Percentiles rank a stretch among this genome's conserved stretches.
Evolutionary conservation across 2,797 vertebrate genomes (phyloP).

Genomic region (Lagocephalus sceleratus): DNA sequence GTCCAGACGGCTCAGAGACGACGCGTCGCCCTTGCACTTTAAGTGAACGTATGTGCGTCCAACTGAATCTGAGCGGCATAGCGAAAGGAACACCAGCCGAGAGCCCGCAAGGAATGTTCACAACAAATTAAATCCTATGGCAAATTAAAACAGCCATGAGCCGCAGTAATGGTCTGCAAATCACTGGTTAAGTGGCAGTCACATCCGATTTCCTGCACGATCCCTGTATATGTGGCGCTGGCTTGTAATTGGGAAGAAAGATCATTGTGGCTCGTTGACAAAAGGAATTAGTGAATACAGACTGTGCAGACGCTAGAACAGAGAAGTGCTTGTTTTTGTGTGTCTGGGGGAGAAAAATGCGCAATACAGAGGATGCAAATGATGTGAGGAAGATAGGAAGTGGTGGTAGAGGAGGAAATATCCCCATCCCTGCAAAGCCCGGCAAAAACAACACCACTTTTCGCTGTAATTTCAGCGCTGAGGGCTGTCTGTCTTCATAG

Average conservation of each 20-base stretch:
- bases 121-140: slow-evolving; percentile 65
- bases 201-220: slow-evolving; percentile 55
- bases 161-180: slow-evolving; percentile 57
- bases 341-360: slow-evolving; percentile 12
- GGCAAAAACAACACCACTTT: background rate
- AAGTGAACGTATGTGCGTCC: slow-evolving; percentile 29
- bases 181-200: slow-evolving; percentile 64
- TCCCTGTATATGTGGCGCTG: slow-evolving; percentile 23
- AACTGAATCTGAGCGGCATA: slow-evolving; percentile 37
- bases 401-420: slow-evolving; percentile 8
- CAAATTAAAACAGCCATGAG: slow-evolving; percentile 64
- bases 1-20: slow-evolving; percentile 7
- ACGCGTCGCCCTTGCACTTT: slow-evolving; percentile 13
- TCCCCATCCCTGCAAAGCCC: slow-evolving; percentile 2
- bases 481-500: slow-evolving; percentile 27
- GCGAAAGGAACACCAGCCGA: slow-evolving; percentile 50
- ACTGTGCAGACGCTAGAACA: slow-evolving; percentile 4
- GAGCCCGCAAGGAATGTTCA: slow-evolving; percentile 44
- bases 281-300: background rate
- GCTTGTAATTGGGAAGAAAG: slow-evolving; percentile 19
- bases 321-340: slow-evolving; percentile 15
- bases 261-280: too few relatives aligned
- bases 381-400: slow-evolving; percentile 25
- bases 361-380: slow-evolving; percentile 11
- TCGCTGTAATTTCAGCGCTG: slow-evolving; percentile 22